Evolutionary conservation across 2,113 vertebrate species (phyloP).

Genomic region (Heliornis fulica): DNA sequence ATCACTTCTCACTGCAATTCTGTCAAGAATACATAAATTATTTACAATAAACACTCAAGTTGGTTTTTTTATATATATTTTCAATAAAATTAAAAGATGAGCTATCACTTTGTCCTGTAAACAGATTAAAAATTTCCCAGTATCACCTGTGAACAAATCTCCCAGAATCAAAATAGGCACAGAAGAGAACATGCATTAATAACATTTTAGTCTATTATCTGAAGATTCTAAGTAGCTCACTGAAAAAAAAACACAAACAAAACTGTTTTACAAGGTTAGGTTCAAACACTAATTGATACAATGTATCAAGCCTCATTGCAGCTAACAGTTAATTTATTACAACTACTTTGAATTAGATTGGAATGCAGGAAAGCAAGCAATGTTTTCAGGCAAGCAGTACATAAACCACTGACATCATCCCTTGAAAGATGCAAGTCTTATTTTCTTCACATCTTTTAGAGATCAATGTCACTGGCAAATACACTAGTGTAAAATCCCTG

Average conservation of each 20-base stretch:
- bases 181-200: not conserved
- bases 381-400: not conserved
- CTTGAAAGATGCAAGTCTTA: not conserved
- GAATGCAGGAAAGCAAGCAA: not conserved
- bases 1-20: slow-evolving; percentile 66
- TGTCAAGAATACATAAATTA: slow-evolving; percentile 27
- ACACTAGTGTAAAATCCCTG: not conserved
- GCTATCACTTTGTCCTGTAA: not conserved
- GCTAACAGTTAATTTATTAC: not conserved
- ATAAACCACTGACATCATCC: not conserved
- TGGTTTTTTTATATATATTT: not conserved
- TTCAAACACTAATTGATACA: not conserved
- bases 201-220: not conserved
- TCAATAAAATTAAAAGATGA: not conserved
- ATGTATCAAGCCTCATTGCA: not conserved
- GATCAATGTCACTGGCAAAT: not conserved
- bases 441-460: not conserved
- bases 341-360: not conserved
- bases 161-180: not conserved
- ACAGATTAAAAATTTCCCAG: not conserved
- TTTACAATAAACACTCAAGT: not conserved
- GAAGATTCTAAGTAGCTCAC: not conserved
- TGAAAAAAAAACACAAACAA: not conserved
- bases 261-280: not conserved
- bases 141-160: not conserved